Base-by-base conservation (phyloP, 2,113 vertebrate species). In the Ranitomeya variabilis region DNA sequence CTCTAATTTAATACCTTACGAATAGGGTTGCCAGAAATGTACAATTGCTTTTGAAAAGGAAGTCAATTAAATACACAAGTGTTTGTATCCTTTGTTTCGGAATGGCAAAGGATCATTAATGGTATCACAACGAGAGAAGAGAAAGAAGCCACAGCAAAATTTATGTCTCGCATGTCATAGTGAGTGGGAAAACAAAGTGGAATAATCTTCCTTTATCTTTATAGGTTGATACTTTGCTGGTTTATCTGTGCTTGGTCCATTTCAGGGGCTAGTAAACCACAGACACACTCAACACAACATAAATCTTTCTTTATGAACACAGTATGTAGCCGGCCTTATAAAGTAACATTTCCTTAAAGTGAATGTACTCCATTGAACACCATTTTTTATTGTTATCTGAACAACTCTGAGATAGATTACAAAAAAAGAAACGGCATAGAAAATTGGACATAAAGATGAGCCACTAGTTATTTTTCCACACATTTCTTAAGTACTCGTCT, bases 1-100 rank as follows among this genome's bases (percentile, higher is more conserved):
- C 81, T 82, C 80, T 83, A 83, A 88, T 88, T 77, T 85, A 89
- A 89, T 85, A 79, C 87, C 59, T 85, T 71, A 84, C 31, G 81
- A 85, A 89, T 79, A 89, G 85, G 84, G 81, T 89, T 84, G 60
- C 73, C 73, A 85, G 81, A 85, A 89, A 85, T 85, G 71, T 52
- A 85, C 71, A 79, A 83, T 78, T 66, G 59, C 69, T 84, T 89
- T 83, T 87, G 45, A 59, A 37, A 87, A 84, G 71, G 80, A 83
- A 66, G 87, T 84, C 71, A 77, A 60, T 89, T 77, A 84, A 83
- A 89, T 51, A 78, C 59, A 77, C 57, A 52, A 23, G 19, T 83
- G 80, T 77, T 84, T 66, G 45, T 26, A 54, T 54, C 21, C 37
- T 83, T 78, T 84, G 81, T 64, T 66, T 83, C 12, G 8, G 59